These are phyloP conservation scores for Scaptomyza parva DNA, from an alignment of 2,888 invertebrate genomes.

Conservation along the genomic window DNA sequence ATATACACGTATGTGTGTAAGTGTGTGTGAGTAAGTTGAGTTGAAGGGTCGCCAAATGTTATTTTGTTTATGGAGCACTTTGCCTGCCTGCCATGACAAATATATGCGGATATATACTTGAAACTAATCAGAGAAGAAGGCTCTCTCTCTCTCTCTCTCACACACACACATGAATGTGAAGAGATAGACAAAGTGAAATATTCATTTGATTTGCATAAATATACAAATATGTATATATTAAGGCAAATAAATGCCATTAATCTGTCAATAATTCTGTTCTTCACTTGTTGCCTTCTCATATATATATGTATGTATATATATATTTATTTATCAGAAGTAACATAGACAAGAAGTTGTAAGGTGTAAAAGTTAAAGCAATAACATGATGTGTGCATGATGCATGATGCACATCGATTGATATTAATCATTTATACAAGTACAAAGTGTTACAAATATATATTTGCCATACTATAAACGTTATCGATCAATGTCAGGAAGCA, in stretches of 20 bases:
- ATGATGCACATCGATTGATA: too few species aligned
- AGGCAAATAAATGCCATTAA: conserved; percentile 13
- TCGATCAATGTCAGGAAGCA: conserved; percentile 47
- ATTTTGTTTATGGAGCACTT: conserved; percentile 60
- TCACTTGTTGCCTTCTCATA: conserved; percentile 32
- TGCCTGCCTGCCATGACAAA: conserved; percentile 35
- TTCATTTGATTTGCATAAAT: conserved; percentile 31
- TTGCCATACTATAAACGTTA: conserved; percentile 33
- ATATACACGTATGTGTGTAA: neutral
- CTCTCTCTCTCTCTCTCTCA: conserved; percentile 17
- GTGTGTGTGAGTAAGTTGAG: conserved; percentile 2
- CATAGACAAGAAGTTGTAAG: too few species aligned
- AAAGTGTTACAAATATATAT: conserved; percentile 25
- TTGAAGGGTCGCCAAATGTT: conserved; percentile 17
- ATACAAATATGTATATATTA: too few species aligned
- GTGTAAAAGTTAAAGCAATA: too few species aligned
- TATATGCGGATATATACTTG: conserved; percentile 28
- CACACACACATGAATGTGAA: neutral
- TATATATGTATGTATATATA: too few species aligned
- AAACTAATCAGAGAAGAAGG: conserved; percentile 55
- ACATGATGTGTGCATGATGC: too few species aligned
- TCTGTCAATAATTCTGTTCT: neutral
- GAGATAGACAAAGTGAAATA: neutral
- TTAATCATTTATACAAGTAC: neutral
- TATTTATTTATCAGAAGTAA: too few species aligned